Base-by-base conservation (phyloP, 1,140 invertebrate genomes). In the Pseudachorutes palmiensis region DNA sequence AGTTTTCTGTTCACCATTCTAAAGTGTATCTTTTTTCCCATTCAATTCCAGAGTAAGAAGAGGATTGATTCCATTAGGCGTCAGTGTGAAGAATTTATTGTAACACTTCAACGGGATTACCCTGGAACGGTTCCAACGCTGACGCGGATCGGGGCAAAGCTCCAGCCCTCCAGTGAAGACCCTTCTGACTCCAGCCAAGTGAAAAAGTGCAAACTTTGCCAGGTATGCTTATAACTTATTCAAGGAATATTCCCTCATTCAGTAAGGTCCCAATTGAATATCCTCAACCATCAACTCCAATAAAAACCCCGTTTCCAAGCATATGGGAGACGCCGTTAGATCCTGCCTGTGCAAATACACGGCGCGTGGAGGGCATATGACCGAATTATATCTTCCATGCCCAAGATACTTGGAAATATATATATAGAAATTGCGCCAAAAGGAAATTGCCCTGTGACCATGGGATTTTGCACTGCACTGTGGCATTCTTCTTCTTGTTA, bases 21-120 rank as follows among this genome's bases (percentile, higher is more conserved):
- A 12, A 9, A 9, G 9, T 45, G 36, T 45, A 9, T 45, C 19
- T 45, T 45, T 12, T 45, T 45, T 45, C 19, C 19, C 36, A 12
- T 19, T 45, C 19, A 45, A 19, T 55, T 55, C 3, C 24, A 55
- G 51, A 55, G 24, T 5, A 55, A 14, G 31, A 63, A 32, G 33
- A 63, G 28, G 22, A 67, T 66, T 30, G 60, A 70, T 29, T 51
- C 51, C 1, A 63, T 72, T 28, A 41, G 66, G 30, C 33, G 51
- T 16, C 69, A 73, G 33, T 73, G 72, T 61, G 72, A 73, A 22
- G 69, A 73, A 32, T 70, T 73, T 59, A 69, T 73, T 29, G 49
- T 59, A 12, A 65, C 65, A 41, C 59, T 73, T 19, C 69, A 70
- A 64, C 62, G 48, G 36, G 69, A 64, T 2, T 73, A 69, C 66